Evolutionary conservation across 2,113 vertebrate genomes (phyloP).

Genomic region (Oxyura jamaicensis): DNA sequence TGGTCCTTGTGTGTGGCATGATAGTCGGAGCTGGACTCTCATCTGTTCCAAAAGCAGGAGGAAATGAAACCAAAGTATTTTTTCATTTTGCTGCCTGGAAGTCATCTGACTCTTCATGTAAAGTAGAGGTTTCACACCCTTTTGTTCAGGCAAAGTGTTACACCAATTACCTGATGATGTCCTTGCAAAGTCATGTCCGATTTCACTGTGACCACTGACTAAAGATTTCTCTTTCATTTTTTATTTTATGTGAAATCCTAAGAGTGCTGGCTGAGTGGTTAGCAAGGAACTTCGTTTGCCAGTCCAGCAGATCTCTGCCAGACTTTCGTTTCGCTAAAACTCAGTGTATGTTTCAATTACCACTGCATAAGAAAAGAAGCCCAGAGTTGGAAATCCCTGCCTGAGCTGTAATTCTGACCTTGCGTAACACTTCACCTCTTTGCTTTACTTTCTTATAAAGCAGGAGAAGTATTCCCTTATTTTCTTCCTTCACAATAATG

Average conservation of each 20-base stretch:
- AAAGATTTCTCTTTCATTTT: slow-evolving; percentile 70
- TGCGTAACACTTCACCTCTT: background rate
- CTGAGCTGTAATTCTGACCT: background rate
- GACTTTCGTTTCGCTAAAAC: slow-evolving; percentile 18
- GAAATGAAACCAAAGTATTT: slow-evolving; percentile 37
- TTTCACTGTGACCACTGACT: slow-evolving; percentile 42
- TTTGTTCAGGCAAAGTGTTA: slow-evolving; percentile 38
- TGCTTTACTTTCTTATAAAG: background rate
- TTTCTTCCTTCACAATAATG: background rate
- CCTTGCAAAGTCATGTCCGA: slow-evolving; percentile 56
- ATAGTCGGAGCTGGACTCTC: background rate
- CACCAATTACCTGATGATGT: background rate
- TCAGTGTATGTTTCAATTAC: background rate
- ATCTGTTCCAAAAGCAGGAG: background rate
- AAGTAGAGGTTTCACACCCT: slow-evolving; percentile 79
- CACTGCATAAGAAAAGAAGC: background rate
- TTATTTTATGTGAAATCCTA: slow-evolving; percentile 54
- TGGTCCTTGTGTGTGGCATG: background rate
- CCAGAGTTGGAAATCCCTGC: slow-evolving; percentile 19
- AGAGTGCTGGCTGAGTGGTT: background rate
- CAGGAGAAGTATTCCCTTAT: background rate
- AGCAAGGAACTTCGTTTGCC: background rate
- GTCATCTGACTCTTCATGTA: slow-evolving; percentile 66
- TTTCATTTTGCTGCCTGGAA: slow-evolving; percentile 66
- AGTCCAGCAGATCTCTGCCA: background rate